Evolutionary conservation across 2,113 vertebrate species (phyloP), one percentile per base, ranked within the genome.

Genomic region (Grus americana): DNA sequence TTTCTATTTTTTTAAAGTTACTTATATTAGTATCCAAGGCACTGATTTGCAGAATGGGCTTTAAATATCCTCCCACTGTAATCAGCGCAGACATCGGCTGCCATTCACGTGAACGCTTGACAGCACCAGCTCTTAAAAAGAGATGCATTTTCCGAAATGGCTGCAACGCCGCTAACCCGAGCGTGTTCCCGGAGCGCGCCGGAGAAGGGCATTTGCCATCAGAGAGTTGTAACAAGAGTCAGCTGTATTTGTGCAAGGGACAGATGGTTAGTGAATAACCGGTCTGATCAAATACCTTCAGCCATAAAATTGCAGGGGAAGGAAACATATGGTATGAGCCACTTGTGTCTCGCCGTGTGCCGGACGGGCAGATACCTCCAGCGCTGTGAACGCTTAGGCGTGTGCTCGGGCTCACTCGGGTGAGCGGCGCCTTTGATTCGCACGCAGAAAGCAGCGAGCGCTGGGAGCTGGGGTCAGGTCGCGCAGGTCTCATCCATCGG

Each of bases 1-100:
- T 93, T 82, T 74, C 61, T 30, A 2, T 49, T 91, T 86, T 95
- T 86, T 82, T 32, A 16, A 93, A 85, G 85, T 97, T 94, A 90
- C 76, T 96, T 91, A 36, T 94, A 84, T 97, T 93, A 78, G 88
- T 90, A 97, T 90, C 92, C 88, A 40, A 92, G 49, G 82, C 74
- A 86, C 82, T 26, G 67, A 95, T 95, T 94, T 92, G 84, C 87
- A 76, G 91, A 87, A 84, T 5, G 54, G 88, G 49, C 88, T 97
- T 75, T 91, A 90, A 94, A 79, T 62, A 87, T n/a, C 79, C 52
- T 67, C 61, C 42, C 55, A 3, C 63, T 30, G 79, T 17, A 81
- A 86, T 49, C 88, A 54, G 85, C 17, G 2, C 72, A 65, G 80
- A 20, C 80, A 17, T n/a, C 15, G 83, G 58, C 74, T 76, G 92